These are phyloP conservation scores for Ahaetulla prasina DNA, from an alignment of 2,113 vertebrate species.

Conservation along the genomic window DNA sequence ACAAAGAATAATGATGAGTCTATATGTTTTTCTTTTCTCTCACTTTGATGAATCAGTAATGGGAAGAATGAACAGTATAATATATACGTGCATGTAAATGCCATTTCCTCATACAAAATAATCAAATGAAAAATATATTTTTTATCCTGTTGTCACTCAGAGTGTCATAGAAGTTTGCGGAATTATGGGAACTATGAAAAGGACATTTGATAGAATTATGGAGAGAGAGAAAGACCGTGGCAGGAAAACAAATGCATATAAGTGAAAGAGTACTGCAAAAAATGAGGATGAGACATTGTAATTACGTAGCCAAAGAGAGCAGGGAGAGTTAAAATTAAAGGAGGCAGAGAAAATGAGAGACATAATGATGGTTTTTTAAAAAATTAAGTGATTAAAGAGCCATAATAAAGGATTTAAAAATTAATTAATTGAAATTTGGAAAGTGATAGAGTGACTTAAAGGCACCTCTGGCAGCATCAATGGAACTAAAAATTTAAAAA, in stretches of 20 bases:
- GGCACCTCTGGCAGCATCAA: not conserved
- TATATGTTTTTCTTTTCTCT: not conserved
- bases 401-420: not conserved
- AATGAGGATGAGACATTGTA: not conserved
- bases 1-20: not conserved
- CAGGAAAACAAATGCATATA: not conserved
- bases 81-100: not conserved
- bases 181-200: not conserved
- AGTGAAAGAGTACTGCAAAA: not conserved
- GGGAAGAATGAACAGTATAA: not conserved
- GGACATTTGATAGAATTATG: not conserved
- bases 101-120: not conserved
- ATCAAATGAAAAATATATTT: not conserved
- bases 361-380: not conserved
- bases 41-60: not conserved
- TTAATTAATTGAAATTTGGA: not conserved
- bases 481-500: not conserved
- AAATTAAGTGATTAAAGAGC: not conserved
- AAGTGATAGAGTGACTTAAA: not conserved
- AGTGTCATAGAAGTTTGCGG: not conserved
- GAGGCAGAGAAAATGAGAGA: not conserved
- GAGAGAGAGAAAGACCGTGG: not conserved
- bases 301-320: not conserved
- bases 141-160: not conserved
- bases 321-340: not conserved